A percentile compares a stretch with the other conserved stretches of the same genome.
These are phyloP conservation scores for Ylistrum balloti DNA, from an alignment of 1,140 invertebrate species.

Conservation along the genomic window DNA sequence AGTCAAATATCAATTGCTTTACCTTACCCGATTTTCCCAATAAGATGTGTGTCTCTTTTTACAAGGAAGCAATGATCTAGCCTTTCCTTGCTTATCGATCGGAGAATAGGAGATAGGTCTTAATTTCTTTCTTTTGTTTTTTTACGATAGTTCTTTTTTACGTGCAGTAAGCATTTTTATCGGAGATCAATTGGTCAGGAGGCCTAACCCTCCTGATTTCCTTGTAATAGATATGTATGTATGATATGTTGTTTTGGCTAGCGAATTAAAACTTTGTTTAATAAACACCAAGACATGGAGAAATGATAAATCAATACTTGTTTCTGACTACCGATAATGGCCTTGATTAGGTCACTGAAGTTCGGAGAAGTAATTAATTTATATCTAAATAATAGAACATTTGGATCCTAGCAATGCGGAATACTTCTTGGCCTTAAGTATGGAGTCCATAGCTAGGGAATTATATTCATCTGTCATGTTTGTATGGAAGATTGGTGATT, in stretches of 20 bases:
- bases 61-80: constrained; percentile 3
- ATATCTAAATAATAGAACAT: constrained; percentile 35
- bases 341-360: neutral
- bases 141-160: constrained; percentile 7
- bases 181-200: neutral
- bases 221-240: neutral
- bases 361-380: constrained; percentile 21
- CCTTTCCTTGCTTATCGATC: neutral
- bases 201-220: neutral
- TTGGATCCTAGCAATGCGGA: neutral
- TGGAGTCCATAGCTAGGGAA: neutral
- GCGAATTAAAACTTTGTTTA: neutral
- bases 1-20: neutral
- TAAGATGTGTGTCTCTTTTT: neutral
- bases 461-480: constrained; percentile 2
- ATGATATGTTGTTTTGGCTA: neutral
- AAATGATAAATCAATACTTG: neutral
- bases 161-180: neutral
- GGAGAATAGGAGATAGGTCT: neutral
- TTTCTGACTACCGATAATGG: neutral
- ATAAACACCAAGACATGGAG: neutral
- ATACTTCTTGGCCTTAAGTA: neutral
- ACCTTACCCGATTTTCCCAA: neutral
- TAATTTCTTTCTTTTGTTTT: neutral
- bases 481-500: neutral